Percentiles rank a stretch among this genome's conserved stretches.
These are phyloP conservation scores for Struthio camelus DNA, from an alignment of 2,113 vertebrate genomes.

Conservation along the genomic window DNA sequence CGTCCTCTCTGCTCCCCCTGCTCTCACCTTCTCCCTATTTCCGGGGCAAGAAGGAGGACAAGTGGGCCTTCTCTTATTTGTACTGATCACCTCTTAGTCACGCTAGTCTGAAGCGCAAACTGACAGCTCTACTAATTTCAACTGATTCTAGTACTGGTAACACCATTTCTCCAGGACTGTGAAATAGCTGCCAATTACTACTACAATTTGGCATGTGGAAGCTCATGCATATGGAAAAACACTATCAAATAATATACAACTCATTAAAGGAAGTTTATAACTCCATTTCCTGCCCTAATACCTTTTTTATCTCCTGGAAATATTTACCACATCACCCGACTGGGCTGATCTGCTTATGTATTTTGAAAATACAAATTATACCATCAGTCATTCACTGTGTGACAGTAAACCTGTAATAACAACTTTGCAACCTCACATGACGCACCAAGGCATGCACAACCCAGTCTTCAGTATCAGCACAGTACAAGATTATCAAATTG, in stretches of 20 bases:
- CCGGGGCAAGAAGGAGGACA: neutral
- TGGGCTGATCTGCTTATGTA: conserved; percentile 65
- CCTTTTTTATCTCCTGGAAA: conserved; percentile 64
- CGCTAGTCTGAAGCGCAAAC: conserved; percentile 27
- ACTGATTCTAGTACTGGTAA: conserved; percentile 22
- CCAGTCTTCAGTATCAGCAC: neutral
- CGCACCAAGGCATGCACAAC: conserved; percentile 13
- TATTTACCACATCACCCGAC: conserved; percentile 63
- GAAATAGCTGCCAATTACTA: conserved; percentile 51
- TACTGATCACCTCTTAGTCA: conserved; percentile 28
- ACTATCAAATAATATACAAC: conserved; percentile 22
- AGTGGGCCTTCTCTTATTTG: neutral
- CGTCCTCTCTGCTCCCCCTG: neutral
- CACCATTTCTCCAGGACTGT: conserved; percentile 27
- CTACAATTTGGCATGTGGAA: conserved; percentile 2
- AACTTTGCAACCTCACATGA: conserved; percentile 35
- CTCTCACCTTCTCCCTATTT: neutral
- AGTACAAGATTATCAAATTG: neutral
- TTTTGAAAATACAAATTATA: conserved; percentile 74
- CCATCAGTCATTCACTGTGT: conserved; percentile 65
- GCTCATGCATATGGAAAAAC: conserved; percentile 45
- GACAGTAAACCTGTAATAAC: conserved; percentile 66
- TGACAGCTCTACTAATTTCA: conserved; percentile 22
- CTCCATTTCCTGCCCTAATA: conserved; percentile 48
- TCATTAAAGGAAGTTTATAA: conserved; percentile 56